Conservation (phyloP, 2,888 invertebrate species). For the Yponomeuta plumbellus region DNA sequence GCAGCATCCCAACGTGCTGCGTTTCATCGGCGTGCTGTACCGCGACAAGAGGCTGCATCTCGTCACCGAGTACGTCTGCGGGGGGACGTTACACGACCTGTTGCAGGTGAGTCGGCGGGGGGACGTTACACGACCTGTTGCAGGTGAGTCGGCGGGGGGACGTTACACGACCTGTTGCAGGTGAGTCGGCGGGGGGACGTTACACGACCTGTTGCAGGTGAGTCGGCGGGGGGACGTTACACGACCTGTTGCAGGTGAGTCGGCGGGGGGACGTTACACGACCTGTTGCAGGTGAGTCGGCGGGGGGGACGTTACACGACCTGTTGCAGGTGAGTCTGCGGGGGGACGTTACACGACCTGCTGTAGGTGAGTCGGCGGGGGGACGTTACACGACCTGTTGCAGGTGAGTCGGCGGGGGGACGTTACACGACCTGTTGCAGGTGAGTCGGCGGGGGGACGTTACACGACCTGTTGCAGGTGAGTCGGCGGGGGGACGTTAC, state of each 20-base stretch:
- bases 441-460: too few relatives aligned
- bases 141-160: conserved; percentile 79
- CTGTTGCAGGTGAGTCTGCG: conserved; percentile 81
- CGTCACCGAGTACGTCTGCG: conserved; percentile 94
- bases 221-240: conserved; percentile 87
- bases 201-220: neutral
- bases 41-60: conserved; percentile 93
- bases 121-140: neutral
- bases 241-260: conserved; percentile 85
- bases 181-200: too few relatives aligned
- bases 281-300: neutral
- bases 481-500: too few relatives aligned
- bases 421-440: too few relatives aligned
- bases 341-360: too few relatives aligned
- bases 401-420: too few relatives aligned
- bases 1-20: conserved; percentile 91
- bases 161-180: conserved; percentile 89
- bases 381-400: too few relatives aligned
- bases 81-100: conserved; percentile 91
- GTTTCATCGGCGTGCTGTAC: conserved; percentile 95
- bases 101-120: conserved; percentile 80
- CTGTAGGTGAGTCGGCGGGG: too few relatives aligned
- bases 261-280: neutral
- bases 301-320: conserved; percentile 91
- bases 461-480: too few relatives aligned